Base-by-base conservation (phyloP, 2,888 invertebrate species). In the Parascotia fuliginaria region DNA sequence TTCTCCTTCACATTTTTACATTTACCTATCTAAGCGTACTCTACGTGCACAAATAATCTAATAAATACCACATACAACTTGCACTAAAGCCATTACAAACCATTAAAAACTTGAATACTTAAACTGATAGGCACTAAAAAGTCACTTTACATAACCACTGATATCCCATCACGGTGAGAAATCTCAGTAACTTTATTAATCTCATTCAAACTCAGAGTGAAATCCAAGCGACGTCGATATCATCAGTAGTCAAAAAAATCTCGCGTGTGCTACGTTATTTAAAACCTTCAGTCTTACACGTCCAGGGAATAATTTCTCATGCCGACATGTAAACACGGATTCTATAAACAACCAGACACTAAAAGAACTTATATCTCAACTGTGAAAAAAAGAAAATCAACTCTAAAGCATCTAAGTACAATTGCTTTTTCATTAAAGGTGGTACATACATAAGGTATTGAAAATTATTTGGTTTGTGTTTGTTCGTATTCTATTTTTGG, bases 401-500 rank as follows among this genome's bases (percentile, higher is more conserved):
- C 61, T 45, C 42, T 75, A 61, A 2, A 0, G 0, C 0, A 0
- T 2, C 0, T 0, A 0, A 0, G 29, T 63, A 62, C 33, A 52
- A 56, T 52, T 45, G 15, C 54, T 39, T 55, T 28, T 53, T 13
- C 5, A 7, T 37, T 57, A 31, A 7, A 4, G 0, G 63, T 12
- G 2, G 19, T 60, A 41, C 13, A 11, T 9, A 9, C 42, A 12
- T 40, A 12, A 14, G 28, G 16, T 70, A 42, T 49, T 55, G 19
- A n/a, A 29, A 12, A 37, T 14, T 31, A 16, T 15, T 39, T 42
- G 45, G 50, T 65, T 70, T 54, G 55, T 66, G 60, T 73, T 67
- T 60, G 64, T 70, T 80, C 70, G 69, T 83, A 62, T 72, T 89
- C 83, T 91, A 91, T 91, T 91, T 91, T 87, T 89, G 88, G 82